These are phyloP conservation scores for Botrylloides violaceus DNA, from an alignment of 23 tunicate genomes.

Conservation along the genomic window DNA sequence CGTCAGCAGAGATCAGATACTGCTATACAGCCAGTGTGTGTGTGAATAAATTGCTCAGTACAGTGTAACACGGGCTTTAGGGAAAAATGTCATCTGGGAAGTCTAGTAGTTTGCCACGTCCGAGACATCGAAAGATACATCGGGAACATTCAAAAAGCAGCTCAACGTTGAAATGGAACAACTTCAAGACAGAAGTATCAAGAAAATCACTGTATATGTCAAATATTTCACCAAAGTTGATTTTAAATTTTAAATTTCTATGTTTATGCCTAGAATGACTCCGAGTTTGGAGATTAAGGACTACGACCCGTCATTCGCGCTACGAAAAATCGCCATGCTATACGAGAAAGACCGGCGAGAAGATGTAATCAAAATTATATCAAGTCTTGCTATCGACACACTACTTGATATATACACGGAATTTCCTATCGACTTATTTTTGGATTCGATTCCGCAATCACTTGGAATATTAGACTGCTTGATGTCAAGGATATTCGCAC, in stretches of 20 bases:
- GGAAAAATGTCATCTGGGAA: not conserved
- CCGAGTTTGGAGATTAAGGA: conserved; percentile 67
- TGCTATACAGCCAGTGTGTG: too few species aligned
- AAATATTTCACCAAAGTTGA: not conserved
- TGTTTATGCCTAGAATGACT: conserved; percentile 27
- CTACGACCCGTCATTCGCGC: conserved; percentile 91
- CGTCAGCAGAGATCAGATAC: too few species aligned
- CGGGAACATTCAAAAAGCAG: conserved; percentile 70
- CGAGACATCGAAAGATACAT: conserved; percentile 1
- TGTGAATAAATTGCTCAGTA: too few species aligned
- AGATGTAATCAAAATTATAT: conserved; percentile 52
- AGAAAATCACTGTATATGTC: conserved; percentile 12
- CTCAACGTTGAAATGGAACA: conserved; percentile 84
- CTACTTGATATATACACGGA: conserved; percentile 57
- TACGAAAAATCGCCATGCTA: conserved; percentile 69
- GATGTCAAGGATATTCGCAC: conserved; percentile 49
- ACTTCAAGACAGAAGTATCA: conserved; percentile 27
- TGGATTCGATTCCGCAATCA: conserved; percentile 81
- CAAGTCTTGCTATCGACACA: conserved; percentile 43
- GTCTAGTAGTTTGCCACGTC: conserved; percentile 1
- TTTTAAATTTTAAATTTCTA: not conserved
- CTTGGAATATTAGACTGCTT: conserved; percentile 47
- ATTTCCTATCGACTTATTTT: conserved; percentile 76
- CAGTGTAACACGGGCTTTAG: too few species aligned
- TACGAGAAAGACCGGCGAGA: conserved; percentile 78